Evolutionary conservation across 2,888 invertebrate genomes (phyloP).

Genomic region (Drosophila formosana): DNA sequence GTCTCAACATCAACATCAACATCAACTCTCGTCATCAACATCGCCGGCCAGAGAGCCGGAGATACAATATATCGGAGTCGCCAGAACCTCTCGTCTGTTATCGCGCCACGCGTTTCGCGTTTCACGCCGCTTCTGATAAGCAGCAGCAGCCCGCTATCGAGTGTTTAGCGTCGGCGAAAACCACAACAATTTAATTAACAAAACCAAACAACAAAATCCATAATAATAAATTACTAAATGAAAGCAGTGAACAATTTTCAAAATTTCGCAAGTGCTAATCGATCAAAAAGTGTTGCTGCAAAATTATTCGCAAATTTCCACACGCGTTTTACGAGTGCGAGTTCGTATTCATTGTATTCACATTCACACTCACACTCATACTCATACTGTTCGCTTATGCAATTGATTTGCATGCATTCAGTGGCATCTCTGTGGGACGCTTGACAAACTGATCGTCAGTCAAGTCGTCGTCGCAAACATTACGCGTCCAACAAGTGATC

Average conservation of each 20-base stretch:
- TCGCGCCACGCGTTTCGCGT: slow-evolving; percentile 66
- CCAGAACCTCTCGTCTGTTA: slow-evolving; percentile 45
- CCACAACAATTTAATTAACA: background rate
- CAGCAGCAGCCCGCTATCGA: slow-evolving; percentile 44
- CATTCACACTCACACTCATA: slow-evolving; percentile 6
- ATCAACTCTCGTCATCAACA: slow-evolving; percentile 22
- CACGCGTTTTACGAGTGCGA: slow-evolving; percentile 8
- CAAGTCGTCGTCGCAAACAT: slow-evolving; percentile 52
- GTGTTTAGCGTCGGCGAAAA: slow-evolving; percentile 59
- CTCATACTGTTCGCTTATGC: slow-evolving; percentile 31
- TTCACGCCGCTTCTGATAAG: slow-evolving; percentile 61
- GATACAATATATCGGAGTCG: slow-evolving; percentile 3
- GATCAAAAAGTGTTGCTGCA: slow-evolving; percentile 45
- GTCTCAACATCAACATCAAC: no score
- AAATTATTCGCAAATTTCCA: slow-evolving; percentile 34
- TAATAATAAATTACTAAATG: slow-evolving; percentile 1
- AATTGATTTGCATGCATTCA: slow-evolving; percentile 49
- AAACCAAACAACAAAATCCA: slow-evolving; percentile 9
- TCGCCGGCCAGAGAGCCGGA: slow-evolving; percentile 29
- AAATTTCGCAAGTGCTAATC: slow-evolving; percentile 60
- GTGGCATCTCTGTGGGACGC: slow-evolving; percentile 53
- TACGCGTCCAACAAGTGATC: slow-evolving; percentile 7
- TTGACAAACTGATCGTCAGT: slow-evolving; percentile 53
- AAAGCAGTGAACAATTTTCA: slow-evolving; percentile 50
- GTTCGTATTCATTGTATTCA: slow-evolving; percentile 11